A percentile compares a stretch with the other conserved stretches of the same genome.
These are phyloP conservation scores for Phrynocephalus forsythii DNA, from an alignment of 2,797 vertebrate genomes.

Conservation along the genomic window DNA sequence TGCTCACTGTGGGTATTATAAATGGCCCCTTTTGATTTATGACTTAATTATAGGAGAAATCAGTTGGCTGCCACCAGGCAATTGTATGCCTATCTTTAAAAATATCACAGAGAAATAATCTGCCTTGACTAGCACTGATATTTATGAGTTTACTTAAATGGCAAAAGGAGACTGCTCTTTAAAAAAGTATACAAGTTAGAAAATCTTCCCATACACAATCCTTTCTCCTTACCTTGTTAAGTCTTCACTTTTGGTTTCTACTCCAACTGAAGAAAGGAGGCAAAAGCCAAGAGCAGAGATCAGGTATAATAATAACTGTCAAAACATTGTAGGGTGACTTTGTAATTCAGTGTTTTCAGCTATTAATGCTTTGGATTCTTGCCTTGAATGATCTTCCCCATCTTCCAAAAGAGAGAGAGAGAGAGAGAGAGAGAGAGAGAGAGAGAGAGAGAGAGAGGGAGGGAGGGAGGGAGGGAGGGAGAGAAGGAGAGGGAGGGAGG, in stretches of 20 bases:
- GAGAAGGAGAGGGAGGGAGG: not conserved
- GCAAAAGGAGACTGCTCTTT: constrained; percentile 52
- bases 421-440: not conserved
- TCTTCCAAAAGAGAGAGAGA: too few relatives aligned
- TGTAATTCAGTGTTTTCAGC: not conserved
- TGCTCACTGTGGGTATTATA: constrained; percentile 63
- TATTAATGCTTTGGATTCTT: not conserved
- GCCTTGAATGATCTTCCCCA: too few relatives aligned
- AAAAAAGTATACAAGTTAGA: constrained; percentile 46
- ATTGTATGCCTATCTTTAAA: constrained; percentile 70
- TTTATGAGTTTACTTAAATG: constrained; percentile 69
- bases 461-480: too few relatives aligned
- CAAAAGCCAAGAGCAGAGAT: constrained; percentile 38
- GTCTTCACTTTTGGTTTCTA: constrained; percentile 25
- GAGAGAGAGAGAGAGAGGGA: not conserved
- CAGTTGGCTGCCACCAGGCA: constrained; percentile 42
- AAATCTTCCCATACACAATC: constrained; percentile 58
- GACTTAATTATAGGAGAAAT: constrained; percentile 69
- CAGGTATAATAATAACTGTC: constrained; percentile 44
- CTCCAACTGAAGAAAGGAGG: constrained; percentile 47
- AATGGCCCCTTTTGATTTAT: constrained; percentile 66
- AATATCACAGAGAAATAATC: constrained; percentile 57
- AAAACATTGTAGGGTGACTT: not conserved
- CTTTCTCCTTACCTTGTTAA: constrained; percentile 51
- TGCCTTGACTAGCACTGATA: constrained; percentile 60